These are phyloP conservation scores for Crotalus adamanteus DNA, from an alignment of 2,797 vertebrate species.

Conservation along the genomic window DNA sequence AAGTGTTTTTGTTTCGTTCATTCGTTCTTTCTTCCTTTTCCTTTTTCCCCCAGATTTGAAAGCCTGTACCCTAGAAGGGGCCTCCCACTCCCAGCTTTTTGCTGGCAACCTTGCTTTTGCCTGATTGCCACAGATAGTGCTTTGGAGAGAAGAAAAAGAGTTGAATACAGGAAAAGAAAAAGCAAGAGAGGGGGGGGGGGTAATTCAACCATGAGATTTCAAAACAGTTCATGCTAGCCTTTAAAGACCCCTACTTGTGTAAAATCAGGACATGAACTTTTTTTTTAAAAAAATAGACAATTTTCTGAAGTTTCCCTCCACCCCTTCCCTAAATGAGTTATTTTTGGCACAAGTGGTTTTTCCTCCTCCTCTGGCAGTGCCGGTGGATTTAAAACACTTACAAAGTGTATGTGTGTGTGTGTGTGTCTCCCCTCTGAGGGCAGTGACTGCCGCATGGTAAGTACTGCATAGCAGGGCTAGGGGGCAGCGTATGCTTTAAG, in stretches of 20 bases:
- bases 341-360: conserved; percentile 7
- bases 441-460: neutral
- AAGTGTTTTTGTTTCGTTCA: conserved; percentile 12
- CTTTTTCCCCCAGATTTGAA: conserved; percentile 52
- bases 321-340: neutral
- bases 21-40: conserved; percentile 16
- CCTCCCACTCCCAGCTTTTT: conserved; percentile 75
- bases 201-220: conserved; percentile 55
- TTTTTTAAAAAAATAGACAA: conserved; percentile 44
- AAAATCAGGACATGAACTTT: conserved; percentile 26
- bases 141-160: conserved; percentile 60
- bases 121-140: conserved; percentile 78
- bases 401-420: neutral
- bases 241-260: conserved; percentile 29
- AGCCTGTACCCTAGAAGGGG: conserved; percentile 79
- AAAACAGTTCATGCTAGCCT: conserved; percentile 47
- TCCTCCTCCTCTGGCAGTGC: conserved; percentile 41
- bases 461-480: conserved; percentile 38
- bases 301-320: conserved; percentile 11
- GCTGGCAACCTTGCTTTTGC: conserved; percentile 73
- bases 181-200: conserved; percentile 12
- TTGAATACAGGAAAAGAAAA: conserved; percentile 30
- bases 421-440: conserved; percentile 28
- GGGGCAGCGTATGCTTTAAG: neutral
- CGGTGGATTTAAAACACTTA: conserved; percentile 40